Percentiles rank a stretch among this genome's conserved stretches.
phyloP scores from a whole-genome alignment of 2,888 invertebrate species.

The Colletes collaris region DNA sequence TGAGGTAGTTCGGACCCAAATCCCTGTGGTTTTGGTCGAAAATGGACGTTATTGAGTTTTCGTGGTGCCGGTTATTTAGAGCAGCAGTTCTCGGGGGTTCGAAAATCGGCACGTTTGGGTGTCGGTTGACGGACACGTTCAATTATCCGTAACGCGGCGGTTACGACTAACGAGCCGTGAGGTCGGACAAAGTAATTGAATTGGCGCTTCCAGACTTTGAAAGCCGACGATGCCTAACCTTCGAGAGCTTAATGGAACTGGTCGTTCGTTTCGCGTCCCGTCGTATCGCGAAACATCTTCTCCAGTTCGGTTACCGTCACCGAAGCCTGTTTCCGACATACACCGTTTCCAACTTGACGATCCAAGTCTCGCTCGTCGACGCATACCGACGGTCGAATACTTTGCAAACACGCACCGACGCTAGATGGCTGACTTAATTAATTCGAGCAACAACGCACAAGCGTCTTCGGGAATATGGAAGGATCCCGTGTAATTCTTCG shows the following conservation, averaged over 20 bases:
- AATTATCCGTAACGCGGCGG: conserved; percentile 29
- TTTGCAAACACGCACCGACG: too few relatives aligned
- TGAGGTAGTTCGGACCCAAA: too few relatives aligned
- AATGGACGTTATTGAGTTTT: neutral
- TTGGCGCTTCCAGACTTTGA: conserved; percentile 36
- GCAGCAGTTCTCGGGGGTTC: neutral
- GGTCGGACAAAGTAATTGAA: conserved; percentile 47
- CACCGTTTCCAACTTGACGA: neutral
- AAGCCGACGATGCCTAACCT: neutral
- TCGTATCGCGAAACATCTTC: neutral
- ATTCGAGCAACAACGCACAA: too few relatives aligned
- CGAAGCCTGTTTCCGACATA: neutral
- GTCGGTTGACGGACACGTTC: conserved; percentile 6
- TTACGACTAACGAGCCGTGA: conserved; percentile 23
- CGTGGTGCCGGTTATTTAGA: neutral
- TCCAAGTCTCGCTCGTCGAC: neutral
- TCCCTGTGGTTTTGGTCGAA: neutral
- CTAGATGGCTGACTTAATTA: too few relatives aligned
- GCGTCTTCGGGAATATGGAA: too few relatives aligned
- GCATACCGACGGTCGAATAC: too few relatives aligned
- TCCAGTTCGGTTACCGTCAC: neutral
- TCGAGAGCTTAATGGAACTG: neutral
- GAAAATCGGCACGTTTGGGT: neutral
- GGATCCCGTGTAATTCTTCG: too few relatives aligned
- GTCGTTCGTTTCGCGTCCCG: neutral